Evolutionary conservation across 2,888 invertebrate species (phyloP).

Genomic region (Caenorhabditis sp.): DNA sequence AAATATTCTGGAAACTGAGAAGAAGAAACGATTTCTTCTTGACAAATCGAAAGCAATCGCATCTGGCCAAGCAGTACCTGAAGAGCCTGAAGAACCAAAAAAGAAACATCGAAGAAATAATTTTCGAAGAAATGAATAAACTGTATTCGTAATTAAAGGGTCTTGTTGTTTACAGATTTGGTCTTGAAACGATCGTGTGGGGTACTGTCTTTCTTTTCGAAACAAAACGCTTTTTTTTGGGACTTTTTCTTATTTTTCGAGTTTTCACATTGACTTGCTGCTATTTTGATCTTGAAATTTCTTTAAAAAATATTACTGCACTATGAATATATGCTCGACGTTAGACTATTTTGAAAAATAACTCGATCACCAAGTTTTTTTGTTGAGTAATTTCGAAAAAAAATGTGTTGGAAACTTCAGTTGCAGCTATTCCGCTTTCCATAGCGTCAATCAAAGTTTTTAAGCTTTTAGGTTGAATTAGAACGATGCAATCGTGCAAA

Average conservation of each 20-base stretch:
- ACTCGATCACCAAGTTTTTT: too few relatives aligned
- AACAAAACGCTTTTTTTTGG: background rate
- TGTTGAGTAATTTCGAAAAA: too few relatives aligned
- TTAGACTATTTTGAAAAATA: too few relatives aligned
- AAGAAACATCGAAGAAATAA: constrained; percentile 12
- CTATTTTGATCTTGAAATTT: too few relatives aligned
- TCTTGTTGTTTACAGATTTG: background rate
- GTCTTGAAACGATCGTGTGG: background rate
- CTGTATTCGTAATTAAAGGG: background rate
- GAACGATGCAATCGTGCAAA: constrained; percentile 27
- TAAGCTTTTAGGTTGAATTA: constrained; percentile 4
- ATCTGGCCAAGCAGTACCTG: constrained; percentile 26
- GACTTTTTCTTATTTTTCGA: background rate
- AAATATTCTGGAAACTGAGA: constrained; percentile 98
- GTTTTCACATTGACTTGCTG: background rate
- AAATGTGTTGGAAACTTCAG: too few relatives aligned
- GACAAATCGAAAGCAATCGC: constrained; percentile 72
- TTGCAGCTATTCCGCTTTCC: too few relatives aligned
- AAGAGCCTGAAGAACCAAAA: constrained; percentile 27
- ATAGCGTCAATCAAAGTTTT: too few relatives aligned
- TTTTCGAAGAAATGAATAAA: background rate
- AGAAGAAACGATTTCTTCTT: constrained; percentile 89
- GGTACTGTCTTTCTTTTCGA: background rate
- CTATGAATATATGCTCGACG: too few relatives aligned
- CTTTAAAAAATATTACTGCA: too few relatives aligned